Evolutionary conservation across 2,797 vertebrate genomes (phyloP).

Genomic region (Potorous gilbertii): DNA sequence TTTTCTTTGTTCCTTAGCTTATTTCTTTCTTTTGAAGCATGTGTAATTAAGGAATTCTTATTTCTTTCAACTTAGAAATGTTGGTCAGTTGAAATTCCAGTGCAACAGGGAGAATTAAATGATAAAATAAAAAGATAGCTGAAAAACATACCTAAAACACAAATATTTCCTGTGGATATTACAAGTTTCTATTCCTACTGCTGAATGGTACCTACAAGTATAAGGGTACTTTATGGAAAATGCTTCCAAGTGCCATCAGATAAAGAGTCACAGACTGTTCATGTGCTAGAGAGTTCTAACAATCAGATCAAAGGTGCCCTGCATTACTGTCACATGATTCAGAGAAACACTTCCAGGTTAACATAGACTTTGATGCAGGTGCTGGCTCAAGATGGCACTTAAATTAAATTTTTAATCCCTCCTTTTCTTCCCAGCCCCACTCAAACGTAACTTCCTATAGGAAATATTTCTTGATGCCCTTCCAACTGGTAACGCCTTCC

Average conservation of each 20-base stretch:
- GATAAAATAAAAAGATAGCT: background rate
- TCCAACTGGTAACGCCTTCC: background rate
- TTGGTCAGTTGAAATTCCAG: background rate
- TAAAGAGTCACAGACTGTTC: background rate
- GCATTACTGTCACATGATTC: background rate
- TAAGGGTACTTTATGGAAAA: background rate
- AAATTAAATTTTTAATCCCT: background rate
- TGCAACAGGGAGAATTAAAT: background rate
- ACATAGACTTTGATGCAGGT: background rate
- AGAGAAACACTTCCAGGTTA: background rate
- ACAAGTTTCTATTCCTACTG: background rate
- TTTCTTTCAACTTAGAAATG: slow-evolving; percentile 4
- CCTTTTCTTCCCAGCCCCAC: background rate
- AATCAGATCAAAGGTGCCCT: background rate
- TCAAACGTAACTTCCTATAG: background rate
- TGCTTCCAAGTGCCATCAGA: background rate
- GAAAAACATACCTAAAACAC: background rate
- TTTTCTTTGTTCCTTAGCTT: background rate
- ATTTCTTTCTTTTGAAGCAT: slow-evolving; percentile 9
- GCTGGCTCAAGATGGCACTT: background rate
- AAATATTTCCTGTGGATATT: background rate
- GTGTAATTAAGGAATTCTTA: slow-evolving; percentile 19
- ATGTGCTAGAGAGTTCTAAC: background rate
- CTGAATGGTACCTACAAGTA: background rate
- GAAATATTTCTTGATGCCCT: background rate